Conservation (phyloP, 2,797 vertebrate species). For the Sebastes iracundus region DNA sequence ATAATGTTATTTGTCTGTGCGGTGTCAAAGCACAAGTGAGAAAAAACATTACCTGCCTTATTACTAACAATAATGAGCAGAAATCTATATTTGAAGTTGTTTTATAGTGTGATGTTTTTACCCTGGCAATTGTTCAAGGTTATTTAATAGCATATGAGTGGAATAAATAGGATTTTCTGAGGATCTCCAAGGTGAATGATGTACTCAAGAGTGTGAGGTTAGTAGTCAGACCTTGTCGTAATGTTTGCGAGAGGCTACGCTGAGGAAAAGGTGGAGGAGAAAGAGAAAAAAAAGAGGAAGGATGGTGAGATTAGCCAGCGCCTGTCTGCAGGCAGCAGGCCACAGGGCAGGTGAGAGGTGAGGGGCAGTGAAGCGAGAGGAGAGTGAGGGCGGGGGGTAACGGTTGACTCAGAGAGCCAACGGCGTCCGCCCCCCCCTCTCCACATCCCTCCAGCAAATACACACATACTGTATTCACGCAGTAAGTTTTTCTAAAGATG, state of each 20-base stretch:
- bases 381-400: constrained; percentile 23
- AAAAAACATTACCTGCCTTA: neutral
- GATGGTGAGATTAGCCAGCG: constrained; percentile 50
- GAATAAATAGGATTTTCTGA: constrained; percentile 1
- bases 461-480: constrained; percentile 38
- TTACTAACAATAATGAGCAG: neutral
- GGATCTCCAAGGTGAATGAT: constrained; percentile 3
- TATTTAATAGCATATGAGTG: neutral
- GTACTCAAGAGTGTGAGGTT: constrained; percentile 27
- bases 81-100: neutral
- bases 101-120: neutral
- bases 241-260: constrained; percentile 17
- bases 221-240: constrained; percentile 39
- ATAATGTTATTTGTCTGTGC: neutral
- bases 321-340: constrained; percentile 63
- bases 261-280: constrained; percentile 36
- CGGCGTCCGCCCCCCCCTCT: neutral
- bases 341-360: constrained; percentile 78
- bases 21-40: neutral
- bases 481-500: constrained; percentile 7
- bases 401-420: constrained; percentile 65
- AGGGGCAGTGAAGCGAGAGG: constrained; percentile 63
- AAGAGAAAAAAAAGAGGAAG: neutral
- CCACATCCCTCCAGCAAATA: constrained; percentile 24
- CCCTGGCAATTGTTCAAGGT: neutral